A percentile compares a stretch with the other conserved stretches of the same genome.
These are phyloP conservation scores for Addax nasomaculatus DNA, from an alignment of 2,113 vertebrate genomes.

Conservation along the genomic window DNA sequence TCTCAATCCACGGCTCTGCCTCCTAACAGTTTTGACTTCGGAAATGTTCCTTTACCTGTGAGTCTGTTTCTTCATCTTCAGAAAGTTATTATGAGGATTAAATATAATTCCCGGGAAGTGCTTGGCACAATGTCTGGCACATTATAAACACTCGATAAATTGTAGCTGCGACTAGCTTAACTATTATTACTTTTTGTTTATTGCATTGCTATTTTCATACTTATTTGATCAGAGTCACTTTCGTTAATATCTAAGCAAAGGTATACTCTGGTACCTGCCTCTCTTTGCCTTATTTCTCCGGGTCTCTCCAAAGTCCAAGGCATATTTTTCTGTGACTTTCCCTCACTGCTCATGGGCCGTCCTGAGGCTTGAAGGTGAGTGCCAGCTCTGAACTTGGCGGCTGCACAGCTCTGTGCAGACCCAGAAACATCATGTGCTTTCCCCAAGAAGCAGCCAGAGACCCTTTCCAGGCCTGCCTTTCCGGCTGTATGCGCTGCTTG, in stretches of 20 bases:
- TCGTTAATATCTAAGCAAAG: neutral
- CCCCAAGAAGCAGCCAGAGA: neutral
- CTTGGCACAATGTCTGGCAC: neutral
- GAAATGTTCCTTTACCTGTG: neutral
- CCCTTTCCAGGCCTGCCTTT: neutral
- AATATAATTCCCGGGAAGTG: neutral
- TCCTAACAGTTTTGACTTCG: neutral
- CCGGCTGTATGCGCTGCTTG: fast-evolving
- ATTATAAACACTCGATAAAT: neutral
- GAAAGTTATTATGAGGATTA: no score
- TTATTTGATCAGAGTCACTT: neutral
- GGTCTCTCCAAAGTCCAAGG: neutral
- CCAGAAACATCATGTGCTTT: neutral
- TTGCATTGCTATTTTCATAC: neutral
- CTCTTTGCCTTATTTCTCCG: neutral
- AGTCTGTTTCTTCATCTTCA: neutral
- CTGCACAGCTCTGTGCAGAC: neutral
- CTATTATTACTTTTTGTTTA: neutral
- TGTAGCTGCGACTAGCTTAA: neutral
- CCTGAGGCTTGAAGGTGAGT: neutral
- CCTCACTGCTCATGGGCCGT: neutral
- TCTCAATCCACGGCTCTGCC: neutral
- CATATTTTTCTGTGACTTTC: neutral
- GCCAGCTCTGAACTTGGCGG: neutral
- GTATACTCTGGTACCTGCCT: fast-evolving